Conservation (phyloP, 2,113 vertebrate genomes). For the Anas platyrhynchos region DNA sequence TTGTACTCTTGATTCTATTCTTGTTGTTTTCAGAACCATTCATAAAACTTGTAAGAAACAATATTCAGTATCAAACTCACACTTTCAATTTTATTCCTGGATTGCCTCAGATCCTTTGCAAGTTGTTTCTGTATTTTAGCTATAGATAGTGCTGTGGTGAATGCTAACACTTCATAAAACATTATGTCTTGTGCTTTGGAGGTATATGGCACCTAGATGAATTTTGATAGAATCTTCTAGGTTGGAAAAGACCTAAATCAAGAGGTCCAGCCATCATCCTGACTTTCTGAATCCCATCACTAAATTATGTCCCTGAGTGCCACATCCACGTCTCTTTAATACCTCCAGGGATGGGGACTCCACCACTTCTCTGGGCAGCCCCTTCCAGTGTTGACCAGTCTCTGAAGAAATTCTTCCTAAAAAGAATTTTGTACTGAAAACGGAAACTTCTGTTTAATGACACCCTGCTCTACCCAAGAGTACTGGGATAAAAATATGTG, state of each 20-base stretch:
- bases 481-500: neutral
- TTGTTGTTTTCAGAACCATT: neutral
- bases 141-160: neutral
- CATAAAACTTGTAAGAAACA: neutral
- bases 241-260: neutral
- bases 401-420: neutral
- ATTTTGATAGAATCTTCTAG: neutral
- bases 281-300: neutral
- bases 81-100: neutral
- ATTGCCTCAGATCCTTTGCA: neutral
- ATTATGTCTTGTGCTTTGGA: neutral
- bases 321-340: neutral
- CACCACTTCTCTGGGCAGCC: neutral
- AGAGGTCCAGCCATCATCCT: neutral
- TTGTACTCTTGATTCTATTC: neutral
- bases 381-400: neutral
- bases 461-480: neutral
- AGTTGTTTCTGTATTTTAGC: neutral
- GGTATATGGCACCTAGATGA: neutral
- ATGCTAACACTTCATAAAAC: neutral
- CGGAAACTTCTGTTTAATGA: neutral
- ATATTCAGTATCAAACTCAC: neutral
- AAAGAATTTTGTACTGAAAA: neutral
- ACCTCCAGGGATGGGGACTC: too few species aligned
- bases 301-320: neutral